Base-by-base conservation (phyloP, 2,888 invertebrate species). In the Cabera pusaria region DNA sequence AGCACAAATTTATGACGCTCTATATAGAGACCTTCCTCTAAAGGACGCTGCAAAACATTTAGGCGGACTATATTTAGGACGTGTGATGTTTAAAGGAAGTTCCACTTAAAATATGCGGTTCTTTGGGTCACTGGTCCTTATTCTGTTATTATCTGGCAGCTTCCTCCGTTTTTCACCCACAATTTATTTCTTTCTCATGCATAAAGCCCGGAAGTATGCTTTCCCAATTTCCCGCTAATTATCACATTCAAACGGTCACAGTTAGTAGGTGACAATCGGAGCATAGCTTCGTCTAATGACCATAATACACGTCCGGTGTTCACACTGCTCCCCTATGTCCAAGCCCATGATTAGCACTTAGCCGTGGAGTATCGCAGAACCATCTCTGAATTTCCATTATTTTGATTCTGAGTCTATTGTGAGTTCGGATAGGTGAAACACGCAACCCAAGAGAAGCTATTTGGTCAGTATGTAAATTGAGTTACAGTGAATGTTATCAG, bases 241-340 rank as follows among this genome's bases (percentile, higher is more conserved):
- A 55, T 63, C 52, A 53, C 56, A 52, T 58, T 41, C 24, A 19
- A 34, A 44, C 46, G 47, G 42, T 38, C 52, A 43, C 44, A 33
- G 46, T 29, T 38, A 25, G 40, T 35, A 41, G 40, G 47, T 32
- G 54, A 39, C 52, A 57, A 61, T 40, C 56, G 54, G 43, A 64
- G 49, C 65, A 57, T 60, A 52, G 49, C 57, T 60, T 51, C 54
- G 31, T 38, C 49, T 77, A 79, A 80, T 79, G 76, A 72, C 65
- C 61, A 63, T 72, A 67, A 77, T 73, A 69, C 55, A 44, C 62
- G 59, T 78, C 79, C 79, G 72, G 63, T 48, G 63, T 23, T 40
- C 54, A 56, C 35, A 35, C 29, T 28, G 5, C 65, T 64, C 59
- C 59, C 62, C 62, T 58, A 54, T 57, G 49, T 55, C 48, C 51